Base-by-base conservation (phyloP, 1,140 invertebrate genomes). In the Scaptomyza hsui region DNA sequence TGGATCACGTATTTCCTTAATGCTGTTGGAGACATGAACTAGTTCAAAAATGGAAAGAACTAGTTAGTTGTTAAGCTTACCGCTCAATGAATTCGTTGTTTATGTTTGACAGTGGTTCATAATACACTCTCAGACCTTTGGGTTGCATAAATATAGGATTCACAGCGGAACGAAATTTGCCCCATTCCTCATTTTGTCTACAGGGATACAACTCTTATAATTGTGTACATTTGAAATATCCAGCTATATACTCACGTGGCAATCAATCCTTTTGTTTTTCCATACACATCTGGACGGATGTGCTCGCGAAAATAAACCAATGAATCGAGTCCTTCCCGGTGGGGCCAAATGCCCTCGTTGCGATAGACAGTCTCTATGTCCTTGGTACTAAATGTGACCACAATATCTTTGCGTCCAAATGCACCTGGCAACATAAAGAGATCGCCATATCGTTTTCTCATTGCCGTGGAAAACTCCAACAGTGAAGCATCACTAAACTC, bases 291-390 rank as follows among this genome's bases (percentile, higher is more conserved):
- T 0, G 72, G 72, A 1, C 80, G 12, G 0, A 77, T 35, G 3
- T 85, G 56, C 2, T 70, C 5, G 0, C 82, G 80, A 39, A 75
- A 89, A 15, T 90, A 78, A 5, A 63, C 4, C 6, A 89, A 13
- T 4, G 83, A 78, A 1, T 89, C 77, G 16, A 90, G 15, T 2
- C 67, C 59, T 0, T 72, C 71, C 1, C 89, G 89, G 24, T 41
- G 26, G 7, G 90, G 90, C 91, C 91, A 91, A 7, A 75, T 21
- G 0, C 90, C 90, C n/a, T 90, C 88, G 2, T 75, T 83, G n/a
- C 88, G 88, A 12, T 72, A 90, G 0, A 85, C 76, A 15, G 42
- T 72, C 19, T 89, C 82, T 16, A 90, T 85, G 2, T 89, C 83
- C 16, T 80, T 80, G 0, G 82, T 65, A 48, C 32, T 72, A 10